Evolutionary conservation across 2,113 vertebrate species (phyloP).

Genomic region (Malurus melanocephalus): DNA sequence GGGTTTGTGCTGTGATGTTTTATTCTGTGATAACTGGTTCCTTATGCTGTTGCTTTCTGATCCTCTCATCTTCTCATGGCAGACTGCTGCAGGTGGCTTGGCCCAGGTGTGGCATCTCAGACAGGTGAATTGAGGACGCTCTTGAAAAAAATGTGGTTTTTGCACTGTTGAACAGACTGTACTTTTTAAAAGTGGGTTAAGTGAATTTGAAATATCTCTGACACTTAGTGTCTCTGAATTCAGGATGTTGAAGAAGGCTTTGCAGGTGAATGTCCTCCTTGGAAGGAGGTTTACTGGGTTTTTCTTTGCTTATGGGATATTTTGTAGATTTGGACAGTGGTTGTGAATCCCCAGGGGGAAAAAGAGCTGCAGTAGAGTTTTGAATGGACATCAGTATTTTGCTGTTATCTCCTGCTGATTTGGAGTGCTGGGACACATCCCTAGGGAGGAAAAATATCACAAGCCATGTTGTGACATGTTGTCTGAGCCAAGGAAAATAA

Average conservation of each 20-base stretch:
- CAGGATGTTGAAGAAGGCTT: neutral
- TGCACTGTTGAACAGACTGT: neutral
- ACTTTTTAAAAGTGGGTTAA: neutral
- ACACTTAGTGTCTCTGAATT: neutral
- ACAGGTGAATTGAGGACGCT: neutral
- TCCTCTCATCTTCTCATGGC: neutral
- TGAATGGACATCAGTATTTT: neutral
- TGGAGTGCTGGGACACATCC: neutral
- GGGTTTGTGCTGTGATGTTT: neutral
- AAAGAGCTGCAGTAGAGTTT: neutral
- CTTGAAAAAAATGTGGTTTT: neutral
- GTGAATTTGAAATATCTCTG: neutral
- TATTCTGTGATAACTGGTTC: neutral
- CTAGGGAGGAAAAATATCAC: neutral
- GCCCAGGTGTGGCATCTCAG: neutral
- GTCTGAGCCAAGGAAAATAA: neutral
- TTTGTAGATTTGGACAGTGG: neutral
- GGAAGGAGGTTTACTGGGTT: neutral
- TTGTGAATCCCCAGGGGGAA: neutral
- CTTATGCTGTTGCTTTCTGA: neutral
- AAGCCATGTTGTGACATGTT: neutral
- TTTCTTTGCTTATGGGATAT: neutral
- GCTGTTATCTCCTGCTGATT: neutral
- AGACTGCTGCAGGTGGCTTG: neutral
- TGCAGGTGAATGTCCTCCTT: neutral